phyloP scores from a whole-genome alignment of 2,888 invertebrate species.

The Erannis defoliaria region DNA sequence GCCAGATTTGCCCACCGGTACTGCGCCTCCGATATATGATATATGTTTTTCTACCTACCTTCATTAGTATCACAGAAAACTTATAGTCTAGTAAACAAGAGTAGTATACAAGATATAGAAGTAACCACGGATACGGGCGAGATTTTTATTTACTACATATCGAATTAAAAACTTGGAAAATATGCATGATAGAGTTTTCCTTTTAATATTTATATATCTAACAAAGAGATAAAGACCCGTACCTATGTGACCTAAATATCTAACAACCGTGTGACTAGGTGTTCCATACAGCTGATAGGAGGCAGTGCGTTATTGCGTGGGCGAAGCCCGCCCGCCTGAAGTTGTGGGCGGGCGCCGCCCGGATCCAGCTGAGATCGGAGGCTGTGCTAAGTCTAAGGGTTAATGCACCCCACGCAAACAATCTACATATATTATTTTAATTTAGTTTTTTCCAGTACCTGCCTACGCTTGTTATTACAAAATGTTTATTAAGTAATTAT shows the following conservation, averaged over 20 bases:
- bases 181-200: neutral
- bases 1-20: neutral
- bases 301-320: constrained; percentile 60
- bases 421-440: constrained; percentile 8
- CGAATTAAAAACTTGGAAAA: no score
- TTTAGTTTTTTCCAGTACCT: neutral
- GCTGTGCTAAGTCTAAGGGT: constrained; percentile 19
- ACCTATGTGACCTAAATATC: neutral
- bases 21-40: neutral
- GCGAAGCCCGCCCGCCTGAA: constrained; percentile 37
- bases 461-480: neutral
- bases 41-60: neutral
- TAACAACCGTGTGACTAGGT: neutral
- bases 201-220: no score
- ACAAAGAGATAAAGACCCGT: neutral
- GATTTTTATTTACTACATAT: no score
- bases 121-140: no score
- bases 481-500: no score
- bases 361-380: constrained; percentile 38
- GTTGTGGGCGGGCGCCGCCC: constrained; percentile 47
- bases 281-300: constrained; percentile 22
- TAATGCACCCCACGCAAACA: constrained; percentile 24
- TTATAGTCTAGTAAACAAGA: no score
- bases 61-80: no score
- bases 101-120: no score